Conservation (phyloP, 2,888 invertebrate species). For the Acleris cristana region DNA sequence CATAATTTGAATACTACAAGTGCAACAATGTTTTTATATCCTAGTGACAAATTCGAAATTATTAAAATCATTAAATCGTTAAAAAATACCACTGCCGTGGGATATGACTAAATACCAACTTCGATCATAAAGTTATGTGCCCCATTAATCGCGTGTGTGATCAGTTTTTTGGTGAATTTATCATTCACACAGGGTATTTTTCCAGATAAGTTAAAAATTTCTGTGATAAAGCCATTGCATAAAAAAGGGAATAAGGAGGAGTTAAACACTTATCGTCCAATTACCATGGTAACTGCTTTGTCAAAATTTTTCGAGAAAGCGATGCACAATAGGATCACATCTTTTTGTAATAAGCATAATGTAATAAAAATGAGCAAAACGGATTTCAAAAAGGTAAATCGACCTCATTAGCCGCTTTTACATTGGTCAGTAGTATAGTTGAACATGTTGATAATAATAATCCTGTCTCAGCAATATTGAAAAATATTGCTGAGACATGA, state of each 20-base stretch:
- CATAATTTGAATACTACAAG: neutral
- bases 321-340: slow-evolving; percentile 19
- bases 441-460: slow-evolving; percentile 2
- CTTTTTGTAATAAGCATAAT: slow-evolving; percentile 6
- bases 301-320: slow-evolving; percentile 25
- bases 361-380: slow-evolving; percentile 14
- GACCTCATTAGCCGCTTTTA: slow-evolving; percentile 11
- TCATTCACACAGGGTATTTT: slow-evolving; percentile 14
- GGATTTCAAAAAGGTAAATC: slow-evolving; percentile 17
- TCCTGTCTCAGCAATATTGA: slow-evolving; percentile 10
- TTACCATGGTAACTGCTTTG: neutral
- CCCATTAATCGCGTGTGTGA: neutral
- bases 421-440: neutral
- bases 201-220: slow-evolving; percentile 7
- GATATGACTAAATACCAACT: neutral
- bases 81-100: neutral
- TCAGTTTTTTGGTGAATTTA: slow-evolving; percentile 10
- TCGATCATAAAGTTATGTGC: neutral
- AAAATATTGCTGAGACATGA: no score
- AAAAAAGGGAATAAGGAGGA: slow-evolving; percentile 12
- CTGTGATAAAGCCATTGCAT: slow-evolving; percentile 8
- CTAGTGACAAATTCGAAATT: neutral
- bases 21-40: slow-evolving; percentile 1
- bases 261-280: slow-evolving; percentile 20
- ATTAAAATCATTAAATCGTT: neutral